Conservation (phyloP, 92 coral and sea anemone genomes). For the Heliopora coerulea region DNA sequence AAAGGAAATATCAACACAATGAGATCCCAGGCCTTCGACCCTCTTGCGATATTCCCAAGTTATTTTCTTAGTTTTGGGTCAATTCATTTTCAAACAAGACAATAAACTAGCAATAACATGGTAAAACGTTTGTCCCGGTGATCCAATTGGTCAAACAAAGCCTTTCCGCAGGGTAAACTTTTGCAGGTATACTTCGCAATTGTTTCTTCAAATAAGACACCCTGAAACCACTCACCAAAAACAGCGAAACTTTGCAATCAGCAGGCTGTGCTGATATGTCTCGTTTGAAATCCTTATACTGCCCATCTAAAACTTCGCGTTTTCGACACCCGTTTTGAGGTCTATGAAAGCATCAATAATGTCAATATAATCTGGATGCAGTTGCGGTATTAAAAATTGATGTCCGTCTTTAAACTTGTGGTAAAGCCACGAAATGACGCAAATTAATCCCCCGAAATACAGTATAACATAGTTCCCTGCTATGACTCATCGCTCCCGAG, state of each 20-base stretch:
- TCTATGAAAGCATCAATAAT: not conserved
- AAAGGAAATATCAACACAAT: not conserved
- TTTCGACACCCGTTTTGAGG: no score
- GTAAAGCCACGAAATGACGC: not conserved
- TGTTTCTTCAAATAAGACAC: conserved; percentile 11
- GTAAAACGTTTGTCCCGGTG: not conserved
- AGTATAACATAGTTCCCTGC: not conserved
- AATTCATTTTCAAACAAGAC: not conserved
- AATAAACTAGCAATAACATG: not conserved
- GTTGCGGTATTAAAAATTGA: conserved; percentile 14
- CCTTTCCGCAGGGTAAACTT: conserved; percentile 1
- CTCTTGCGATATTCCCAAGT: no score
- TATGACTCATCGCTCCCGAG: not conserved
- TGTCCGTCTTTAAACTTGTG: conserved; percentile 5
- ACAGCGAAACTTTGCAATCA: not conserved
- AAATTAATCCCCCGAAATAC: not conserved
- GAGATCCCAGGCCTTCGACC: no score
- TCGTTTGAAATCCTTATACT: not conserved
- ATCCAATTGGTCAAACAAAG: not conserved
- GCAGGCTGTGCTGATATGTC: not conserved
- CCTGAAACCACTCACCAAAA: conserved; percentile 3
- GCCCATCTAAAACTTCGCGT: not conserved
- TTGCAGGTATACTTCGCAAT: conserved; percentile 35
- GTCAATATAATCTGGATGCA: not conserved
- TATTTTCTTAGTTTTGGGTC: no score